Base-by-base conservation (phyloP, 2,797 vertebrate species). In the Poliocrania exsul region DNA sequence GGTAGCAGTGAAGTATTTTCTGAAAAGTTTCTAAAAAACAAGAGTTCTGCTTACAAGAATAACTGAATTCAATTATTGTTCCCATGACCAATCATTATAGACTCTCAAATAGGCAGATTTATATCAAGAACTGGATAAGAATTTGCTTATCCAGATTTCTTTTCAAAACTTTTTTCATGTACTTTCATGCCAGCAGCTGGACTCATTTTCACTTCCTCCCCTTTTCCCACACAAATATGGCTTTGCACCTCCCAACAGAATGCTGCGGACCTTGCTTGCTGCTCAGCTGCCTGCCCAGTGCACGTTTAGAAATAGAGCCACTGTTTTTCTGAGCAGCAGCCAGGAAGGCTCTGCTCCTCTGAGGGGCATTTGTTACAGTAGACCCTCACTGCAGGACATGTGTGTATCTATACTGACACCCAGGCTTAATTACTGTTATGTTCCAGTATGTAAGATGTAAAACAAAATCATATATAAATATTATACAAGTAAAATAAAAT, bases 351-450 rank as follows among this genome's bases (percentile, higher is more conserved):
- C 9, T 79, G 8, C 26, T 33, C 16, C 21, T 75, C 25, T 3
- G 0, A 33, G 46, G 26, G 20, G 13, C 2, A 33, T 49, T 53
- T 0, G 0, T 56, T 33, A 10, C 5, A 7, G 10, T 25, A 66
- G 12, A 66, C 11, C 21, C 12, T n/a, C 40, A 15, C 13, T 56
- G 20, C 28, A 73, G 25, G 28, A 67, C 3, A 7, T 7, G 9
- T 12, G 50, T 67, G 35, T 24, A 33, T 19, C 19, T 11, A n/a
- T 47, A 9, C 12, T 2, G 2, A 64, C 56, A 51, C 6, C 1
- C 17, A 29, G 13, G 11, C 4, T 80, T 31, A 46, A 37, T 58
- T 70, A 53, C 15, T 46, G 16, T 28, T 35, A 13, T 0, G 8
- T 26, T 77, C 20, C 18, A 75, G 26, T 23, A 24, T 18, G 16